Percentiles rank a stretch among this genome's conserved stretches.
Evolutionary conservation across 1,140 invertebrate genomes (phyloP).

Genomic region (Vanessa atalanta): DNA sequence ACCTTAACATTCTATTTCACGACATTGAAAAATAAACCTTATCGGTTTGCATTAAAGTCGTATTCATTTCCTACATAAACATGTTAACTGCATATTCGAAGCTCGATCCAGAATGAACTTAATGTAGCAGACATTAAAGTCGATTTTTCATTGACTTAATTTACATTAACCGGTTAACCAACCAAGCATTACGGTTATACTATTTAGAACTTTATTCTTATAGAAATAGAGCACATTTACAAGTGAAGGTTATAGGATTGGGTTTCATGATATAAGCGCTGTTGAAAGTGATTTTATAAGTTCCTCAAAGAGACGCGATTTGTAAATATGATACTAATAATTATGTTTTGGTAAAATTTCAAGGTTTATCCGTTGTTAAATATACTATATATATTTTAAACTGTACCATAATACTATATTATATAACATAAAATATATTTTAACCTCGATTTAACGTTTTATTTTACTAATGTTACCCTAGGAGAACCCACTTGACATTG

Average conservation of each 20-base stretch:
- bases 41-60: not conserved
- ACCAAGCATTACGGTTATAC: not conserved
- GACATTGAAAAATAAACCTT: slow-evolving; percentile 33
- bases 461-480: too few species aligned
- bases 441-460: not conserved
- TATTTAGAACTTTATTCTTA: slow-evolving; percentile 27
- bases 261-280: slow-evolving; percentile 11
- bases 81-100: not conserved
- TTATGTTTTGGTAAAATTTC: not conserved
- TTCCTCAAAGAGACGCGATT: slow-evolving; percentile 33
- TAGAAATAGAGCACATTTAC: slow-evolving; percentile 19
- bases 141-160: not conserved
- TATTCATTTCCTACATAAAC: not conserved
- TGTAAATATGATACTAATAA: slow-evolving; percentile 13
- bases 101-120: slow-evolving; percentile 26
- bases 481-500: not conserved
- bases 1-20: slow-evolving; percentile 32
- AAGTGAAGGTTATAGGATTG: not conserved
- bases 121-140: not conserved
- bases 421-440: not conserved
- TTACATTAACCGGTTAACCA: slow-evolving; percentile 22
- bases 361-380: not conserved
- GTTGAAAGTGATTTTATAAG: slow-evolving; percentile 50
- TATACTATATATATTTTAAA: too few species aligned
- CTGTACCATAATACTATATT: too few species aligned